A percentile compares a stretch with the other conserved stretches of the same genome.
Evolutionary conservation across 30 jellyfish, hydroid and myxozoan species (phyloP).

Genomic region (Cassiopea xamachana): DNA sequence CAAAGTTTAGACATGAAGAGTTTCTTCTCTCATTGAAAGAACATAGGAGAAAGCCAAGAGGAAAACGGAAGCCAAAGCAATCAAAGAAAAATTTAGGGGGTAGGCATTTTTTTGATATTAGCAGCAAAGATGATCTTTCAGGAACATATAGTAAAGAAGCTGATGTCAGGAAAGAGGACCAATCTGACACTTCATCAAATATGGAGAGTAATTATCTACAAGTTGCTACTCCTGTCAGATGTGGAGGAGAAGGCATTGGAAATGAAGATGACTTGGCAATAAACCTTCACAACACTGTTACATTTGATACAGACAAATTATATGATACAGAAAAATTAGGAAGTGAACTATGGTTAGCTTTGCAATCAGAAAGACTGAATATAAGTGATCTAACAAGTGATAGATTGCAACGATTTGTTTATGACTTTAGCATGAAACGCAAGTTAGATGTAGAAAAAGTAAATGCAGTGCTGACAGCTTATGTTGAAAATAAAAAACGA

Average conservation of each 20-base stretch:
- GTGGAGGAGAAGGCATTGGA: too few relatives aligned
- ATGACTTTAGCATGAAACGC: background rate
- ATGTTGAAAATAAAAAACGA: constrained; percentile 32
- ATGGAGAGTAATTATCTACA: too few relatives aligned
- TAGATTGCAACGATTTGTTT: background rate
- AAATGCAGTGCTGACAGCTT: background rate
- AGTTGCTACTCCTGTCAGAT: background rate
- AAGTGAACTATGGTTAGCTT: background rate
- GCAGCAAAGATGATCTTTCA: background rate
- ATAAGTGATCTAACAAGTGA: background rate
- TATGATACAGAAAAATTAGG: constrained; percentile 8
- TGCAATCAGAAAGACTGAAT: constrained; percentile 4
- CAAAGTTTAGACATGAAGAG: constrained; percentile 22
- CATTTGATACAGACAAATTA: background rate
- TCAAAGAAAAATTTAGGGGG: background rate
- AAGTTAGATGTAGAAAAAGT: constrained; percentile 18
- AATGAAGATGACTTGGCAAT: background rate
- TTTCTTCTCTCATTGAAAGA: background rate
- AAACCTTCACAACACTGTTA: background rate
- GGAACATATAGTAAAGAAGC: background rate
- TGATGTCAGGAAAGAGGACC: too few relatives aligned
- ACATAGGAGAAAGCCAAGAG: background rate
- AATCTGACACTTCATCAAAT: too few relatives aligned
- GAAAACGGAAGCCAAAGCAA: background rate
- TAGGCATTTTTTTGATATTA: background rate